A percentile compares a stretch with the other conserved stretches of the same genome.
Evolutionary conservation across 2,113 vertebrate genomes (phyloP).

Genomic region (Oceanites oceanicus): DNA sequence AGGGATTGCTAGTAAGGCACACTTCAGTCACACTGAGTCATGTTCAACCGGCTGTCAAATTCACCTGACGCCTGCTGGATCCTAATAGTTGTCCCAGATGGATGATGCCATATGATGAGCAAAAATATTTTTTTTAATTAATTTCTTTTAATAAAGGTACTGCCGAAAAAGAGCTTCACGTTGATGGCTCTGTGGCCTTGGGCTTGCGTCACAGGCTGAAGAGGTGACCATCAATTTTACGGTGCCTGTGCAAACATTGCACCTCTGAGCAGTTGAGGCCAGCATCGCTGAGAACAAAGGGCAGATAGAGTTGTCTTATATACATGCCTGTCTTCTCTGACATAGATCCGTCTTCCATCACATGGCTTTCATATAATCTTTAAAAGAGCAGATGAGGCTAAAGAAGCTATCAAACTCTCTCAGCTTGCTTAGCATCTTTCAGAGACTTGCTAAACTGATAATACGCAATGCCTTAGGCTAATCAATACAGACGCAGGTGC

Average conservation of each 20-base stretch:
- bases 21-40: not conserved
- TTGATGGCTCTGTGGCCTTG: not conserved
- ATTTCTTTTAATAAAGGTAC: not conserved
- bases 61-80: not conserved
- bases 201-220: not conserved
- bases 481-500: not conserved
- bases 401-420: not conserved
- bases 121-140: not conserved
- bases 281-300: not conserved
- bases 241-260: not conserved
- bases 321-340: not conserved
- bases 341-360: not conserved
- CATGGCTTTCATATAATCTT: not conserved
- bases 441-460: not conserved
- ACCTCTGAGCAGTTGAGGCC: rapidly evolving
- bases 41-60: not conserved
- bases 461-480: not conserved
- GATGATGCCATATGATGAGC: not conserved
- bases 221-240: not conserved
- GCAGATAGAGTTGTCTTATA: not conserved
- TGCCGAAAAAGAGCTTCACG: not conserved
- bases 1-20: not conserved
- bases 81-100: not conserved
- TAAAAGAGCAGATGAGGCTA: not conserved
- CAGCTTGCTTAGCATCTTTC: not conserved